Evolutionary conservation across 2,113 vertebrate genomes (phyloP).

Genomic region (Epinephelus cyanopodus): DNA sequence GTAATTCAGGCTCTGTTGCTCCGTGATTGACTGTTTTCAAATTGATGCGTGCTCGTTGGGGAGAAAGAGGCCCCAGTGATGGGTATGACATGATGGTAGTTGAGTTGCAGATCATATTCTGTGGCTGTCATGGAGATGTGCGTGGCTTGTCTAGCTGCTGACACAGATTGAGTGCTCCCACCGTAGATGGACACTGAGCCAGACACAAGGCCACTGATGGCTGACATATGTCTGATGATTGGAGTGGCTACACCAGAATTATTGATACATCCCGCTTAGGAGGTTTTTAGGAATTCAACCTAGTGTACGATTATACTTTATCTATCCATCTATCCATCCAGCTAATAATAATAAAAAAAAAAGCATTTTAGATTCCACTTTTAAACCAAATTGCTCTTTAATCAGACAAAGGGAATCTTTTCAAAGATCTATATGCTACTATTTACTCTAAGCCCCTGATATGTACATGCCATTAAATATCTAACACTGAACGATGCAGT

Average conservation of each 20-base stretch:
- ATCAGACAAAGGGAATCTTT: too few relatives aligned
- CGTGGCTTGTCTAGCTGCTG: conserved; percentile 73
- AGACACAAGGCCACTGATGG: conserved; percentile 80
- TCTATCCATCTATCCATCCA: too few relatives aligned
- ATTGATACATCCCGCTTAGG: conserved; percentile 57
- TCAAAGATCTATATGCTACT: too few relatives aligned
- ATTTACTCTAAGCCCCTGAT: not conserved
- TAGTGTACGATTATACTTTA: not conserved
- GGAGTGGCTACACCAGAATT: conserved; percentile 56
- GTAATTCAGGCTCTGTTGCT: conserved; percentile 60
- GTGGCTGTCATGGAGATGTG: conserved; percentile 74
- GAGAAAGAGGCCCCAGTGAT: conserved; percentile 57
- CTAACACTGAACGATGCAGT: not conserved
- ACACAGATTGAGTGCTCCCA: conserved; percentile 82
- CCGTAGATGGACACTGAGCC: conserved; percentile 71
- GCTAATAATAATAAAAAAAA: too few relatives aligned
- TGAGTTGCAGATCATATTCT: conserved; percentile 81
- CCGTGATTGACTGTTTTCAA: conserved; percentile 66
- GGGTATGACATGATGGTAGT: conserved; percentile 71
- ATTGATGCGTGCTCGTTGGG: conserved; percentile 66
- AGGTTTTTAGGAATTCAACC: not conserved
- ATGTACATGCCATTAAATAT: not conserved
- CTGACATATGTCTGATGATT: conserved; percentile 79
- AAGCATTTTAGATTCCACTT: too few relatives aligned
- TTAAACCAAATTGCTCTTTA: too few relatives aligned